A percentile compares a stretch with the other conserved stretches of the same genome.
These are phyloP conservation scores for Eremophila alpestris DNA, from an alignment of 2,797 vertebrate species.

Conservation along the genomic window DNA sequence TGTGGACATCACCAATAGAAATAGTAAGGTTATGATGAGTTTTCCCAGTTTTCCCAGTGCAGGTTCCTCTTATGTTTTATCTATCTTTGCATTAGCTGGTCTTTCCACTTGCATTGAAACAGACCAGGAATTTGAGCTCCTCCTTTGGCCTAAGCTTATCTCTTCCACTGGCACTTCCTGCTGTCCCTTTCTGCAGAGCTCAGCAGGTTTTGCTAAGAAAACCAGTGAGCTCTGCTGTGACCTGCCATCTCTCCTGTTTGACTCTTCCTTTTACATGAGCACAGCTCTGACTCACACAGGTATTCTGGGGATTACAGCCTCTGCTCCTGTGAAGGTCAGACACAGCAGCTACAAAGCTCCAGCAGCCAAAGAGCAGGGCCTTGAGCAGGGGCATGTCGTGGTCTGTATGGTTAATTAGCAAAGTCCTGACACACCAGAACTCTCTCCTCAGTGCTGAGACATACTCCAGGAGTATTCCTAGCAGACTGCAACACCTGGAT, in stretches of 20 bases:
- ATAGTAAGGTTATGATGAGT: not conserved
- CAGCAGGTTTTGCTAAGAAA: conserved; percentile 2
- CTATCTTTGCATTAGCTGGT: not conserved
- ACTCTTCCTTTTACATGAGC: not conserved
- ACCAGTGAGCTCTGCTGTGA: not conserved
- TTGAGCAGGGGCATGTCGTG: rapidly evolving
- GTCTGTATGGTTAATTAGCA: not conserved
- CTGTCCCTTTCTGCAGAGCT: not conserved
- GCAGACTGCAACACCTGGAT: not conserved
- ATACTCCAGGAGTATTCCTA: not conserved
- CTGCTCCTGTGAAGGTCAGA: not conserved
- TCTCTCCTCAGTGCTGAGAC: not conserved
- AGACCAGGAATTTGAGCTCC: not conserved
- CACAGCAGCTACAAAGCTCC: not conserved
- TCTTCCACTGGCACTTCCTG: not conserved
- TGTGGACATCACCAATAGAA: not conserved
- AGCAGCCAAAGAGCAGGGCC: not conserved
- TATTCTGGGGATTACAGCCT: not conserved
- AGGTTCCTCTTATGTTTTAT: not conserved
- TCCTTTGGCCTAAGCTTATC: not conserved
- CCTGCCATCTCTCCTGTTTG: not conserved
- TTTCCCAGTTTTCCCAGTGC: not conserved
- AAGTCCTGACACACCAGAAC: not conserved
- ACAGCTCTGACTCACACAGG: not conserved
- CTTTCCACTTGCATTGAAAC: rapidly evolving